Conservation (phyloP, 2,797 vertebrate genomes). For the Neomorphus geoffroyi region DNA sequence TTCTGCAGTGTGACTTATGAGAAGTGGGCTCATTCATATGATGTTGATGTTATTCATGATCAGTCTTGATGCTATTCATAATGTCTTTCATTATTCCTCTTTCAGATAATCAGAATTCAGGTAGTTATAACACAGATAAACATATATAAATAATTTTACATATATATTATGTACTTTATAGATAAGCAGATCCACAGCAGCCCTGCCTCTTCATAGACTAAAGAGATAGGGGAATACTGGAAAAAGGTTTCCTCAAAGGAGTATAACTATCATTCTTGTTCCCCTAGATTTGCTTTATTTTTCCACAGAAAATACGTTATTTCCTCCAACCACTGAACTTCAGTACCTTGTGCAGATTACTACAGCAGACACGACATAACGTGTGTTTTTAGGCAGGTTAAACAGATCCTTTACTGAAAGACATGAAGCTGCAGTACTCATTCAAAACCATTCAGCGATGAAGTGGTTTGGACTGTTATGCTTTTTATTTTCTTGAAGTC, state of each 20-base stretch:
- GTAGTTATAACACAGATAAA: neutral
- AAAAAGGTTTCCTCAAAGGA: neutral
- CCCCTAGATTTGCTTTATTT: neutral
- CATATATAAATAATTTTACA: fast-evolving
- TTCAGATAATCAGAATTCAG: neutral
- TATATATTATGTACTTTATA: neutral
- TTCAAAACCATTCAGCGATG: neutral
- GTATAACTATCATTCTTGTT: neutral
- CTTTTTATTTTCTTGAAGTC: neutral
- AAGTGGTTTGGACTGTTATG: neutral
- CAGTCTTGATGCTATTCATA: neutral
- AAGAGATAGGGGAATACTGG: neutral
- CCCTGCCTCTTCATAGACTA: neutral
- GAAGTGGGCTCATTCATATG: neutral
- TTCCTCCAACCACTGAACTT: neutral
- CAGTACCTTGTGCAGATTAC: neutral
- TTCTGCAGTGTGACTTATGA: neutral
- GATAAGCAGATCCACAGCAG: neutral
- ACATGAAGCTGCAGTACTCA: neutral
- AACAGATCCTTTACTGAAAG: neutral
- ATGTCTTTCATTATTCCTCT: neutral
- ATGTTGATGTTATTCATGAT: too few species aligned
- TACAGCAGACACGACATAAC: neutral
- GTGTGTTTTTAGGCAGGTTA: neutral
- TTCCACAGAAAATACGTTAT: neutral